Base-by-base conservation (phyloP, 2,888 invertebrate species). In the Aspidiotus destructor region DNA sequence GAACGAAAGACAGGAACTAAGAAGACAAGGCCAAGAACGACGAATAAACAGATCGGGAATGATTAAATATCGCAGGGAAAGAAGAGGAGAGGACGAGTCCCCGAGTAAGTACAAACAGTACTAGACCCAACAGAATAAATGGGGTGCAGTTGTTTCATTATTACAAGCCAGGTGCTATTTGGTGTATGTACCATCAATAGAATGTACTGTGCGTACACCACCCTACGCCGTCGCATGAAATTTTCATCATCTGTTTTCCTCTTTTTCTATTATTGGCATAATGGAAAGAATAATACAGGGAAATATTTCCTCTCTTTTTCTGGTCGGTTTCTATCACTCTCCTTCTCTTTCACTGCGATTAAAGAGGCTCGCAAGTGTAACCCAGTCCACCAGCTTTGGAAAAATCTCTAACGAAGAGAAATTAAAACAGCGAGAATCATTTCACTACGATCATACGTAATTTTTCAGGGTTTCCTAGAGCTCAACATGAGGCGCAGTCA, bases 211-310 rank as follows among this genome's bases (percentile, higher is more conserved):
- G 58, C 15, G 60, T 58, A 67, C 58, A 58, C 55, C 15, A 9
- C 48, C 67, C 58, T 28, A 65, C 58, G 48, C 54, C 63, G 28
- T 54, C 41, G 41, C 63, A 63, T n/a, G 13, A 60, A 67, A 67
- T 67, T 67, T 67, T 67, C 67, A 67, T 67, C 67, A 67, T 67
- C 67, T 67, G 67, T 67, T 67, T 67, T 44, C 48, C 67, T 67
- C 58, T 58, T 57, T 57, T 42, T 42, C 52, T 55, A 41, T 57
- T 55, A 13, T 13, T 10, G 40, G 16, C 28, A 40, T 58, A 40
- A 40, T 11, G 28, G 55, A 55, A 58, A 58, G 40, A 58, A 28
- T 28, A 58, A 58, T 13, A 28, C n/a, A 16, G 17, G 55, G 55
- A n/a, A 55, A 16, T 10, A 16, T 16, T 55, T 13, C 58, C 55